A percentile compares a stretch with the other conserved stretches of the same genome.
phyloP scores from a whole-genome alignment of 23 tunicate species.

The Trididemnum nubilum region DNA sequence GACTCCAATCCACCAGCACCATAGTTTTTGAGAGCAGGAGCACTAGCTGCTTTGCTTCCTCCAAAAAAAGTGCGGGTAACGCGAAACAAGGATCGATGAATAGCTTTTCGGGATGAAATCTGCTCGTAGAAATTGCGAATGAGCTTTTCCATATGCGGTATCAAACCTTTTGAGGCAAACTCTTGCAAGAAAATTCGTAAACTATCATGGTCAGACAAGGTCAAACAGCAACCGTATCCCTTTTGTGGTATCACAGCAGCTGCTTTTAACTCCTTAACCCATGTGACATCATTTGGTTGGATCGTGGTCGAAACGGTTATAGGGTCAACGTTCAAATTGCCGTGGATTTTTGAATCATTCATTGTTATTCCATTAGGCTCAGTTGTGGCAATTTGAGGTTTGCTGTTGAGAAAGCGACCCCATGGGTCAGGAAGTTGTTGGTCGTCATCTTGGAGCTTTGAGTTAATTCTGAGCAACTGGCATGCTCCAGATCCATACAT shows the following conservation, averaged over 20 bases:
- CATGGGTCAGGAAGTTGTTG: slow-evolving; percentile 75
- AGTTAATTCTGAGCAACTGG: slow-evolving; percentile 68
- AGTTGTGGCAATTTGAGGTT: not conserved
- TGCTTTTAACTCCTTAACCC: slow-evolving; percentile 55
- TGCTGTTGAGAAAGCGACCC: slow-evolving; percentile 49
- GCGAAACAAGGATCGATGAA: slow-evolving; percentile 64
- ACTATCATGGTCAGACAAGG: slow-evolving; percentile 65
- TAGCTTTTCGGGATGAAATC: slow-evolving; percentile 69
- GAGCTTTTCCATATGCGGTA: slow-evolving; percentile 88
- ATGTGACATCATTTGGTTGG: slow-evolving; percentile 18
- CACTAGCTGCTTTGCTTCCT: slow-evolving; percentile 61
- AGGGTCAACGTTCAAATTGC: slow-evolving; percentile 18
- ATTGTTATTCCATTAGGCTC: slow-evolving; percentile 31
- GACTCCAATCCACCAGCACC: slow-evolving; percentile 52
- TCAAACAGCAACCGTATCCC: slow-evolving; percentile 79
- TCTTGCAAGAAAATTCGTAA: slow-evolving; percentile 67
- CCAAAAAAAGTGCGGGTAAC: slow-evolving; percentile 71
- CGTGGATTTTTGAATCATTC: slow-evolving; percentile 3
- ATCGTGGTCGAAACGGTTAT: slow-evolving; percentile 22
- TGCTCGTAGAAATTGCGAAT: slow-evolving; percentile 71
- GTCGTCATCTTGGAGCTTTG: slow-evolving; percentile 39
- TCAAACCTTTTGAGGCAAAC: slow-evolving; percentile 61
- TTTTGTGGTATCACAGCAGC: slow-evolving; percentile 24
- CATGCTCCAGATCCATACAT: slow-evolving; percentile 66
- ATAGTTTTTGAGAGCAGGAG: slow-evolving; percentile 61